phyloP scores from a whole-genome alignment of 2,797 vertebrate genomes.

The Huso huso region DNA sequence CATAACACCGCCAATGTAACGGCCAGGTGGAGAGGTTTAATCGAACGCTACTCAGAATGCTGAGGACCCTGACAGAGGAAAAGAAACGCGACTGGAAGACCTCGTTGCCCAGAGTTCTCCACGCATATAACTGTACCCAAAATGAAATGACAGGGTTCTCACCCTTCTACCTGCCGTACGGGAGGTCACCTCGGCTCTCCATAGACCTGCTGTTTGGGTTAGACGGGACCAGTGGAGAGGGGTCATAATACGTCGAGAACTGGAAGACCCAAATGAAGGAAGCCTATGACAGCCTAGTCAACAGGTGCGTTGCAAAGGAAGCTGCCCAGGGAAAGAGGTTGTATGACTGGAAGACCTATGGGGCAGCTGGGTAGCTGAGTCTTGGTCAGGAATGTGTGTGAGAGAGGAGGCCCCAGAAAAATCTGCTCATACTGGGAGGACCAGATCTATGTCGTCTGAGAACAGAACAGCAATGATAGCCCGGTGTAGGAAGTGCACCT shows the following conservation, averaged over 20 bases:
- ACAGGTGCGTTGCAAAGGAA: background rate
- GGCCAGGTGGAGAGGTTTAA: too few species aligned
- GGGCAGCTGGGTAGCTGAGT: background rate
- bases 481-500: conserved; percentile 16
- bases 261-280: conserved; percentile 24
- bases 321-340: conserved; percentile 10
- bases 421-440: conserved; percentile 2
- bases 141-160: too few species aligned
- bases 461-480: conserved; percentile 11
- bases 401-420: background rate
- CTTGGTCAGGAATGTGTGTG: background rate
- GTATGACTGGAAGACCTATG: conserved; percentile 10
- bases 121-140: background rate
- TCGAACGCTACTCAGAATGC: background rate
- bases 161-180: background rate
- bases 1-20: too few species aligned
- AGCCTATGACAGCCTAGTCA: conserved; percentile 10
- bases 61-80: conserved; percentile 11
- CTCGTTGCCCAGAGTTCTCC: conserved; percentile 15
- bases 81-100: conserved; percentile 13
- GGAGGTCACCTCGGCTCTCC: too few species aligned
- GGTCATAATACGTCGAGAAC: conserved; percentile 2
- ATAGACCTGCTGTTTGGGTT: too few species aligned
- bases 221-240: background rate
- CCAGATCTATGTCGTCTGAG: background rate